Evolutionary conservation across 2,797 vertebrate species (phyloP).

Genomic region (Sebastes umbrosus): DNA sequence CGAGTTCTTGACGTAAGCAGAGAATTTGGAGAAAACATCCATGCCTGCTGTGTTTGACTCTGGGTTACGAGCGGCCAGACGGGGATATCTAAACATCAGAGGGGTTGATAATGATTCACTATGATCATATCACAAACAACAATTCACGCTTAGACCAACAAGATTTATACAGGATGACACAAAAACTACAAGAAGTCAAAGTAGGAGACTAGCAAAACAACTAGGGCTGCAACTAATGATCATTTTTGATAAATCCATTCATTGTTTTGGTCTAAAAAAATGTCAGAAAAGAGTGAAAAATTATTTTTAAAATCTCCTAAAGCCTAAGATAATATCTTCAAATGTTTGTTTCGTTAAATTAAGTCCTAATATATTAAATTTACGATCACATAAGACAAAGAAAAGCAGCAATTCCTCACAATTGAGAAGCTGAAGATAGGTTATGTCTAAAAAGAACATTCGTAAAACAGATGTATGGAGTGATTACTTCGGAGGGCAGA

Average conservation of each 20-base stretch:
- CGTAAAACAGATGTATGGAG: background rate
- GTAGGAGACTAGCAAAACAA: background rate
- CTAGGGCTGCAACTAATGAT: background rate
- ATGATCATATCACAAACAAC: background rate
- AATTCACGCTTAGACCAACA: background rate
- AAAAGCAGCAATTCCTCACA: background rate
- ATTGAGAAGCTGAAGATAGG: background rate
- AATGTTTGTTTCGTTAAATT: background rate
- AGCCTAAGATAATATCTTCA: background rate
- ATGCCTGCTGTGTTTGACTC: conserved; percentile 93
- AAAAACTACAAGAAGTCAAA: background rate
- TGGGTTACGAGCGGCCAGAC: conserved; percentile 88
- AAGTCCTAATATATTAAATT: background rate
- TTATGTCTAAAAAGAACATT: background rate
- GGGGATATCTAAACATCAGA: conserved; percentile 82
- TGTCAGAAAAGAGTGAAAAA: background rate
- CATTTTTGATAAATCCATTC: background rate
- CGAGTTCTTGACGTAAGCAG: conserved; percentile 93
- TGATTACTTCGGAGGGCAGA: conserved; percentile 88
- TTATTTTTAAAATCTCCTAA: background rate
- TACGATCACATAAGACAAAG: background rate
- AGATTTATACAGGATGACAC: background rate
- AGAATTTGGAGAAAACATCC: conserved; percentile 94
- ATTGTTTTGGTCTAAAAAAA: background rate
- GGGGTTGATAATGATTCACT: background rate